Conservation (phyloP, 2,888 invertebrate species). For the Hartigia nigra region DNA sequence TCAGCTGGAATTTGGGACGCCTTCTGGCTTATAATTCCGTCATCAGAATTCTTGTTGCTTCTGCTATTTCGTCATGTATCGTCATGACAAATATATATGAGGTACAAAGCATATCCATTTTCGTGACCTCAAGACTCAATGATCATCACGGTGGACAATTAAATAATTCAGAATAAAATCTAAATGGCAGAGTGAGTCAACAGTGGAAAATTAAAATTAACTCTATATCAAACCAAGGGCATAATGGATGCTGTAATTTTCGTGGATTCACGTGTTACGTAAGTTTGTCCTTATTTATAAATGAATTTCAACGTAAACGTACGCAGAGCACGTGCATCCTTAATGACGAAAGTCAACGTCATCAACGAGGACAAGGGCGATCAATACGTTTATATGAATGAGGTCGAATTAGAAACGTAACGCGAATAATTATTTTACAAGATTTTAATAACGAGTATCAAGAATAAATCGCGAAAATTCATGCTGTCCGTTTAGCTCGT, state of each 20-base stretch:
- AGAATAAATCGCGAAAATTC: neutral
- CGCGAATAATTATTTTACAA: neutral
- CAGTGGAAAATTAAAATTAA: neutral
- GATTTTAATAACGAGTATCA: neutral
- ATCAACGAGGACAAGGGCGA: slow-evolving; percentile 42
- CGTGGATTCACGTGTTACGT: neutral
- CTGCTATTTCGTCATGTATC: neutral
- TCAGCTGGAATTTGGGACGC: neutral
- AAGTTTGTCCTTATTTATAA: neutral
- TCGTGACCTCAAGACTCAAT: neutral
- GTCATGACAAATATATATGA: neutral
- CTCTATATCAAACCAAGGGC: neutral
- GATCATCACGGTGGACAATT: neutral
- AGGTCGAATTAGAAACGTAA: neutral
- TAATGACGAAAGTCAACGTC: slow-evolving; percentile 29
- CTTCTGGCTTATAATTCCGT: neutral
- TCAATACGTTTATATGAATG: neutral
- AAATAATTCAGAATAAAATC: neutral
- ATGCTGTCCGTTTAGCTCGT: neutral
- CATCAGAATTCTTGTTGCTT: neutral
- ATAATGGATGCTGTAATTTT: neutral
- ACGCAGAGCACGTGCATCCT: slow-evolving; percentile 29
- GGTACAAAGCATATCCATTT: neutral
- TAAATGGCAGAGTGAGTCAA: neutral
- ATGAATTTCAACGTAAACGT: slow-evolving; percentile 10